phyloP scores from a whole-genome alignment of 2,113 vertebrate genomes.

The Misgurnus anguillicaudatus region DNA sequence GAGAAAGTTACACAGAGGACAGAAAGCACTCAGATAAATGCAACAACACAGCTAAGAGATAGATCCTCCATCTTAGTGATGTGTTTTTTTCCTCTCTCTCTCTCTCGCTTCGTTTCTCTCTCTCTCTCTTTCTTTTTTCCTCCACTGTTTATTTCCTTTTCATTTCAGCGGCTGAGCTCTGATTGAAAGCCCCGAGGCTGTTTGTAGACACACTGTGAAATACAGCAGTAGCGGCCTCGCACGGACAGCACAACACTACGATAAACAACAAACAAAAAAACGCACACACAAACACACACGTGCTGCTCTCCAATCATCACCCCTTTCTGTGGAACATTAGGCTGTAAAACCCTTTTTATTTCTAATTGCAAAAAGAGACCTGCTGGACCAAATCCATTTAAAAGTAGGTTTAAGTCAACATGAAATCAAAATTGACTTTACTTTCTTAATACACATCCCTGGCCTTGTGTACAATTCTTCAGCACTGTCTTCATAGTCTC shows the following conservation, averaged over 20 bases:
- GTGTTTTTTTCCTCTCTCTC: not conserved
- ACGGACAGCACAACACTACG: conserved; percentile 12
- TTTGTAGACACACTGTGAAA: conserved; percentile 48
- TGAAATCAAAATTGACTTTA: no score
- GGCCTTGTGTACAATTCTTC: no score
- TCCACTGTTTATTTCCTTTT: conserved; percentile 49
- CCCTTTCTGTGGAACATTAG: not conserved
- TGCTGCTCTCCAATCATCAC: not conserved
- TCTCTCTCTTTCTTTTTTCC: conserved; percentile 22
- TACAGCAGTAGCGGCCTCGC: conserved; percentile 30
- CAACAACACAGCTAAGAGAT: conserved; percentile 8
- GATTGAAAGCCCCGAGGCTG: conserved; percentile 53
- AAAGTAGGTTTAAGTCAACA: not conserved
- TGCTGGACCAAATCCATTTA: not conserved
- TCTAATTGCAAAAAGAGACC: not conserved
- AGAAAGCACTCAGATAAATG: conserved; percentile 35
- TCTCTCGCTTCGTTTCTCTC: not conserved
- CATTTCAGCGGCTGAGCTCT: conserved; percentile 52
- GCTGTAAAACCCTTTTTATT: not conserved
- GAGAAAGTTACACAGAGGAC: not conserved
- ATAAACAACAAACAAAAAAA: conserved; percentile 18
- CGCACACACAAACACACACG: not conserved
- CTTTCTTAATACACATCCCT: no score
- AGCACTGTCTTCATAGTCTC: no score
- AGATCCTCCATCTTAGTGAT: conserved; percentile 35